Evolutionary conservation across 2,888 invertebrate species (phyloP).

Genomic region (Dynastes tityus): DNA sequence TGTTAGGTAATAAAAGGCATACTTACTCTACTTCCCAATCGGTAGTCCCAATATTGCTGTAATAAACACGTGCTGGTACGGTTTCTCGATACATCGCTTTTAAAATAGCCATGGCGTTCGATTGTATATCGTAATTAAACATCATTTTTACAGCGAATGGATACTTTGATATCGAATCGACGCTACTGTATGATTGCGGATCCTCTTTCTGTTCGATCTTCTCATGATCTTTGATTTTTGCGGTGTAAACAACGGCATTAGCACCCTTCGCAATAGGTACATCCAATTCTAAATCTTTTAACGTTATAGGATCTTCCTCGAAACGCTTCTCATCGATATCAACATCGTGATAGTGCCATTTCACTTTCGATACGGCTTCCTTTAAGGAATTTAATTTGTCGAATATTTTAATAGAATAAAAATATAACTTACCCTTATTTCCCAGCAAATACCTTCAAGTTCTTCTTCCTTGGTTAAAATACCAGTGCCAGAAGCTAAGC

Average conservation of each 20-base stretch:
- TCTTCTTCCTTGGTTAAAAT: conserved; percentile 85
- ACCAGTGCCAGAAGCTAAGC: conserved; percentile 82
- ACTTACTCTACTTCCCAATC: conserved; percentile 75
- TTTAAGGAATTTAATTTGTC: conserved; percentile 61
- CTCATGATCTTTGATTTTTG: conserved; percentile 70
- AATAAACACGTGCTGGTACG: conserved; percentile 79
- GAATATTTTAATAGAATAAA: conserved; percentile 36
- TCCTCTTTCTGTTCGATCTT: conserved; percentile 16
- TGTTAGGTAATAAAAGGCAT: not conserved
- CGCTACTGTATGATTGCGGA: conserved; percentile 19
- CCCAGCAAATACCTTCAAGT: conserved; percentile 84
- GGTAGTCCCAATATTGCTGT: conserved; percentile 68
- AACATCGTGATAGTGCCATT: conserved; percentile 72
- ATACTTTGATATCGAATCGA: conserved; percentile 67
- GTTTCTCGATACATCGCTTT: conserved; percentile 87
- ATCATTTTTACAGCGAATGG: conserved; percentile 91
- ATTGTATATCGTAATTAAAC: conserved; percentile 92
- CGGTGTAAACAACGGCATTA: conserved; percentile 86
- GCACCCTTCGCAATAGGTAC: conserved; percentile 85
- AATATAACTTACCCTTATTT: conserved; percentile 76
- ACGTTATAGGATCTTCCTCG: conserved; percentile 70
- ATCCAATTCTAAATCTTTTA: conserved; percentile 79
- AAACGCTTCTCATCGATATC: conserved; percentile 68
- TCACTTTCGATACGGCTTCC: conserved; percentile 76
- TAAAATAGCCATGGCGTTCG: conserved; percentile 83